Evolutionary conservation across 2,797 vertebrate species (phyloP).

Genomic region (Halcyon smyrnensis): DNA sequence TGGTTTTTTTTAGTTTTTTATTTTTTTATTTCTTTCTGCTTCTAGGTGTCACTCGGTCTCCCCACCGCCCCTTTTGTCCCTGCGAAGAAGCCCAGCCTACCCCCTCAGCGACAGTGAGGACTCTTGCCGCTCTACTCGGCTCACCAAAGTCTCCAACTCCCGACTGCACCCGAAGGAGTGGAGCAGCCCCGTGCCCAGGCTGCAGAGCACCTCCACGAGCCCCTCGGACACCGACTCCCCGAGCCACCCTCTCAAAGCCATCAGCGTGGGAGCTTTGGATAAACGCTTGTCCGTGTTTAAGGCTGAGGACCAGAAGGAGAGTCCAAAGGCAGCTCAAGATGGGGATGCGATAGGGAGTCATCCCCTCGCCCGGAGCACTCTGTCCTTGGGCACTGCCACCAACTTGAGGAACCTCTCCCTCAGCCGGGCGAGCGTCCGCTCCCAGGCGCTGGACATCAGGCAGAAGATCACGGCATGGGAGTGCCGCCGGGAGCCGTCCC

Average conservation of each 20-base stretch:
- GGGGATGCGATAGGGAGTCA: constrained; percentile 79
- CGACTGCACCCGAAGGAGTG: constrained; percentile 84
- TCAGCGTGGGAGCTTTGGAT: constrained; percentile 89
- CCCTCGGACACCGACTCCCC: constrained; percentile 77
- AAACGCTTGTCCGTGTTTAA: constrained; percentile 88
- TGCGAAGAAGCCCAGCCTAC: constrained; percentile 81
- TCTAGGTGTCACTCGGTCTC: constrained; percentile 93
- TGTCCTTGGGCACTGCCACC: constrained; percentile 82
- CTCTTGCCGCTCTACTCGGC: constrained; percentile 79
- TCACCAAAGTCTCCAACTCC: constrained; percentile 81
- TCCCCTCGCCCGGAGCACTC: constrained; percentile 84
- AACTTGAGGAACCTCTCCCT: constrained; percentile 84
- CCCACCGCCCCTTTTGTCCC: constrained; percentile 85
- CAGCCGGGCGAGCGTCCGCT: constrained; percentile 79
- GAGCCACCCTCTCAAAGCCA: constrained; percentile 84
- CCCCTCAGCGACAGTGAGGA: constrained; percentile 87
- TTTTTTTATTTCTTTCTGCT: constrained; percentile 55
- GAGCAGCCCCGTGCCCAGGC: constrained; percentile 75
- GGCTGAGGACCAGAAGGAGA: constrained; percentile 79
- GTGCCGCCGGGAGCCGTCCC: constrained; percentile 85
- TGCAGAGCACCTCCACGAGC: constrained; percentile 77
- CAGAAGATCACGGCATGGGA: constrained; percentile 99
- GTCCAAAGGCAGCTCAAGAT: constrained; percentile 66
- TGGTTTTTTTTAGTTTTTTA: not conserved
- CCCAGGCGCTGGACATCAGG: constrained; percentile 86